These are phyloP conservation scores for Geopemphigus sp. DNA, from an alignment of 1,140 invertebrate species.

Conservation along the genomic window DNA sequence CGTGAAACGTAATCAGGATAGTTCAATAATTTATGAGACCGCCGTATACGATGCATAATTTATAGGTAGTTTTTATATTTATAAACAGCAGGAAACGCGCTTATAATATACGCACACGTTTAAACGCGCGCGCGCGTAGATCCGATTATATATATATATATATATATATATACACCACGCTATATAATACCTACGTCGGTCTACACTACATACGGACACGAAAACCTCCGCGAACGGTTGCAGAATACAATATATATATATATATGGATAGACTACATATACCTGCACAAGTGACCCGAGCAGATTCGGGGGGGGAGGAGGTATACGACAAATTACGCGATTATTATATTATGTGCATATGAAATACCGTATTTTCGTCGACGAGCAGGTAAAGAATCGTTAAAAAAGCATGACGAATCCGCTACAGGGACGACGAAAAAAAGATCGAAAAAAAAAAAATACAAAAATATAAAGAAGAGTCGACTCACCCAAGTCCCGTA, in stretches of 20 bases:
- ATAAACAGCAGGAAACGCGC: neutral
- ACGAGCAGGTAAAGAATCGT: too few species aligned
- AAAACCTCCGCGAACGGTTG: neutral
- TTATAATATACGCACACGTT: neutral
- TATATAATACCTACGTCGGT: too few species aligned
- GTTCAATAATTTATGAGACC: neutral
- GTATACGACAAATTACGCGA: too few species aligned
- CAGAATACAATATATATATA: neutral
- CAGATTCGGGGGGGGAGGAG: too few species aligned
- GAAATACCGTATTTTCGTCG: too few species aligned
- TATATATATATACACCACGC: neutral
- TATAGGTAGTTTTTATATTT: neutral
- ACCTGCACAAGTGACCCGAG: too few species aligned
- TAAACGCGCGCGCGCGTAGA: neutral
- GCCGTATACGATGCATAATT: neutral
- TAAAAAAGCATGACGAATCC: conserved; percentile 21
- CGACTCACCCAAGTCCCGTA: conserved; percentile 19
- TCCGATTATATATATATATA: neutral
- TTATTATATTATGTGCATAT: too few species aligned
- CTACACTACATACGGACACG: neutral
- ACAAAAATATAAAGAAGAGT: neutral
- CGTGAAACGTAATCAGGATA: neutral
- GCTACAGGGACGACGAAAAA: neutral
- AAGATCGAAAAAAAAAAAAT: neutral
- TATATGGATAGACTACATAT: neutral